phyloP scores from a whole-genome alignment of 1,140 invertebrate genomes.

The Bemisia tabaci region DNA sequence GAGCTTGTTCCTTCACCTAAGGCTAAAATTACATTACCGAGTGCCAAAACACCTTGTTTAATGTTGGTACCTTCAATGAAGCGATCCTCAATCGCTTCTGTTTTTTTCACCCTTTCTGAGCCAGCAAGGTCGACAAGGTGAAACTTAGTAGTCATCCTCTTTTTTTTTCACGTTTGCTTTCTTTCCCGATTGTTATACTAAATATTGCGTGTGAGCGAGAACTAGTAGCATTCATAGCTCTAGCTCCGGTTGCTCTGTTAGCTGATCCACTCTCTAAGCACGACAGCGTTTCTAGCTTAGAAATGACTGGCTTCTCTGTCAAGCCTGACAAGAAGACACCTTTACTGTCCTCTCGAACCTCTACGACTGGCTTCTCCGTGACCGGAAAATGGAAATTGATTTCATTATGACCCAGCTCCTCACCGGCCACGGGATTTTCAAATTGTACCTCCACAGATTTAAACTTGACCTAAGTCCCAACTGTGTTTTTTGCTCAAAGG shows the following conservation, averaged over 20 bases:
- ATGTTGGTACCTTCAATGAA: constrained; percentile 89
- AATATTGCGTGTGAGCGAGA: constrained; percentile 88
- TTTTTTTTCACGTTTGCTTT: background rate
- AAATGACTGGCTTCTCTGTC: background rate
- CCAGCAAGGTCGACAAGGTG: constrained; percentile 86
- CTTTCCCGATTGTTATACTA: constrained; percentile 56
- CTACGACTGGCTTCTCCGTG: too few species aligned
- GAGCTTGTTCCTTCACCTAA: constrained; percentile 54
- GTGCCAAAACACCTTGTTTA: constrained; percentile 74
- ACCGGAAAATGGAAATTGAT: too few species aligned
- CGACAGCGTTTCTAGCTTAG: constrained; percentile 22
- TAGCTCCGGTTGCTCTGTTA: constrained; percentile 69
- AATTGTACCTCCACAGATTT: too few species aligned
- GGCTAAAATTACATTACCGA: constrained; percentile 88
- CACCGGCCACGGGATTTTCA: too few species aligned
- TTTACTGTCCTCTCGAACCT: constrained; percentile 67
- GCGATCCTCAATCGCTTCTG: constrained; percentile 77
- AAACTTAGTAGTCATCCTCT: constrained; percentile 60
- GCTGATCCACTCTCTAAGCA: constrained; percentile 44
- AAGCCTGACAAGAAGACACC: constrained; percentile 20
- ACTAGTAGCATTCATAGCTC: constrained; percentile 85
- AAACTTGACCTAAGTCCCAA: too few species aligned
- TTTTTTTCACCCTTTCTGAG: constrained; percentile 84
- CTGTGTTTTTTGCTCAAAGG: too few species aligned
- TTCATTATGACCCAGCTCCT: too few species aligned